Evolutionary conservation across 2,113 vertebrate genomes (phyloP).

Genomic region (Platichthys stellatus): DNA sequence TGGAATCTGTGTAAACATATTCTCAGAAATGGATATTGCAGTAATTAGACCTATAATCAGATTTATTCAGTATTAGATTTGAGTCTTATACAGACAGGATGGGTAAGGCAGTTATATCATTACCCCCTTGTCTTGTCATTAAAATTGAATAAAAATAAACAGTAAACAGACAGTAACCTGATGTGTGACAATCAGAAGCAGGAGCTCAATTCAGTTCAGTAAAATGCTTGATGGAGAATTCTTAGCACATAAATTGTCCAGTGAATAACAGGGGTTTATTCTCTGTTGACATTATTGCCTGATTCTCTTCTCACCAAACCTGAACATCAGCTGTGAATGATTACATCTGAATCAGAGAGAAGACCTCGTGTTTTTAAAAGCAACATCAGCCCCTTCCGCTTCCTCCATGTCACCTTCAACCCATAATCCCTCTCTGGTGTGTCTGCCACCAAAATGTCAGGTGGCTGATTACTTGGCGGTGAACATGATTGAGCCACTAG

Average conservation of each 20-base stretch:
- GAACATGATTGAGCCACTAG: conserved; percentile 20
- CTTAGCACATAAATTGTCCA: background rate
- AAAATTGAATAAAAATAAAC: no score
- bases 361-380: conserved; percentile 80
- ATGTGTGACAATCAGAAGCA: no score
- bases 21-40: background rate
- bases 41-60: no score
- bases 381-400: conserved; percentile 79
- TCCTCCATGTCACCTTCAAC: conserved; percentile 89
- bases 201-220: no score
- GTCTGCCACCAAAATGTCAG: conserved; percentile 83
- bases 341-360: conserved; percentile 76
- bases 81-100: background rate
- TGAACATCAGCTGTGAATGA: conserved; percentile 70
- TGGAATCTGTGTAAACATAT: background rate
- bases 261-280: conserved; percentile 1
- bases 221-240: no score
- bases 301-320: background rate
- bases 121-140: background rate
- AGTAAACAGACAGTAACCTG: no score
- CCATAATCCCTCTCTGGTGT: conserved; percentile 92
- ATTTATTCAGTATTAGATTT: background rate
- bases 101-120: background rate
- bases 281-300: background rate
- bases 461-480: conserved; percentile 38